Base-by-base conservation (phyloP, 2,797 vertebrate genomes). In the Esox masquinongy region DNA sequence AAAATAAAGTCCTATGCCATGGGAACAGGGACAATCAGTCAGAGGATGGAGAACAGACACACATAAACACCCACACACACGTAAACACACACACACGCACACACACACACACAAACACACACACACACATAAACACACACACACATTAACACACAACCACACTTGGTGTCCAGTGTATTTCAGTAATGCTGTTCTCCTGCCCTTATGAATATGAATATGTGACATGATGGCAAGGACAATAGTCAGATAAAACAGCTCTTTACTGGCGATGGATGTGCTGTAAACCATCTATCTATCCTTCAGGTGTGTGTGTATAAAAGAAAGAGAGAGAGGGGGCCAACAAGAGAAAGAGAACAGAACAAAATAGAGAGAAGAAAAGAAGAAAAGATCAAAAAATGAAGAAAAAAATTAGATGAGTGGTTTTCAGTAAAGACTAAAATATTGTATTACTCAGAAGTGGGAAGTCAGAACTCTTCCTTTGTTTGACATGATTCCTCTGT, bases 1-100 rank as follows among this genome's bases (percentile, higher is more conserved):
- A 88, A 93, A 93, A 90, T 88, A 90, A 90, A 89, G 83, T 85
- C 80, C 39, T 12, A 19, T 74, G 80, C 71, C 75, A 34, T 19
- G 22, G 63, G 39, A 75, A 77, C 22, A 39, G 49, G 26, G 63
- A 70, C 70, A 84, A 82, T 19, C 24, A 53, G 49, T 26, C 50
- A 9, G 26, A 26, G 29, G 19, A 26, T 16, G 29, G 70, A 39
- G 51, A n/a, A 49, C 39, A 70, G 14, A 50, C 24, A 26, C 68
- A 26, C 39, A 19, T 77, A 59, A 56, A 77, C 47, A 11, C 53
- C 0, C 19, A 11, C 1, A 3, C 7, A n/a, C 53, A 11, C 53
- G 22, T 6, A 9, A 17, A 56, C 6, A 0, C n/a, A 11, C 7
- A 22, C 5, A 56, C 19, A 22, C 53, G n/a, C 19, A 11, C 53